Percentiles rank a stretch among this genome's conserved stretches.
phyloP scores from a whole-genome alignment of 2,888 invertebrate genomes.

The Poecilus cupreus region DNA sequence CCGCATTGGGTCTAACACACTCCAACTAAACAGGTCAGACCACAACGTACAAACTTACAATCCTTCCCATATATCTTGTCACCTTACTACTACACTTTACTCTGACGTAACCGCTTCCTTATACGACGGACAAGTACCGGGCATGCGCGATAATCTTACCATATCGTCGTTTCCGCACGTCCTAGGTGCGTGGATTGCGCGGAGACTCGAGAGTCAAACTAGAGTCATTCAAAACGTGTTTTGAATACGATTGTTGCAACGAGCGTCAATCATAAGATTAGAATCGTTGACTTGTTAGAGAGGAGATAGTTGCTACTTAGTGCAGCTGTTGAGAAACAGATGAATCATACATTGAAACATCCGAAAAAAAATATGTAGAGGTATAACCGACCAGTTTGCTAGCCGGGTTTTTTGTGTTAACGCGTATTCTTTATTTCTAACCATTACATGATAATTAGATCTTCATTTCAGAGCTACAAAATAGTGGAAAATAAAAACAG shows the following conservation, averaged over 20 bases:
- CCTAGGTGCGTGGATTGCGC: background rate
- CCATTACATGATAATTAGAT: too few species aligned
- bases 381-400: too few species aligned
- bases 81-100: background rate
- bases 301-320: background rate
- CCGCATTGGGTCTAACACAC: background rate
- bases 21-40: background rate
- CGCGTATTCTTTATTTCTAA: too few species aligned
- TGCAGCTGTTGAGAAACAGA: background rate
- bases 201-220: too few species aligned
- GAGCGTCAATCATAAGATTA: constrained; percentile 5
- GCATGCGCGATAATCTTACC: background rate
- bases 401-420: too few species aligned
- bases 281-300: background rate
- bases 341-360: background rate
- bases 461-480: too few species aligned
- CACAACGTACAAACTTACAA: background rate
- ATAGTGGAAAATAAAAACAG: too few species aligned
- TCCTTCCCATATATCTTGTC: background rate
- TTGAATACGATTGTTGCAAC: background rate
- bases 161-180: background rate
- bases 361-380: too few species aligned
- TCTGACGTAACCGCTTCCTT: constrained; percentile 1
- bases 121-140: background rate
- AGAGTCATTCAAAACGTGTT: background rate